phyloP scores from a whole-genome alignment of 2,113 vertebrate genomes.

The Apistogramma diplotaenia region DNA sequence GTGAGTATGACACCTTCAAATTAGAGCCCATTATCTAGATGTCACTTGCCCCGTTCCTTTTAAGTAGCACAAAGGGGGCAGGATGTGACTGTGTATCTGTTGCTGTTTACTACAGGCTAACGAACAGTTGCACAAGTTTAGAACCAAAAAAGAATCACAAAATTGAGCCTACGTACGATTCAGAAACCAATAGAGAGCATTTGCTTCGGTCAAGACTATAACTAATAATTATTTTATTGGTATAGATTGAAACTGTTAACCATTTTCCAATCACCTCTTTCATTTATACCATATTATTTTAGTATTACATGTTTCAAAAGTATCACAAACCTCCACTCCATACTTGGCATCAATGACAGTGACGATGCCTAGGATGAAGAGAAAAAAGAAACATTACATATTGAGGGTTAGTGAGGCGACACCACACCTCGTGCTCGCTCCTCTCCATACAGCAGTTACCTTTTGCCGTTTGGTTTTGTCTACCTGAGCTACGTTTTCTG shows the following conservation, averaged over 20 bases:
- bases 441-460: background rate
- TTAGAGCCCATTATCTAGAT: constrained; percentile 83
- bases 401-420: background rate
- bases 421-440: background rate
- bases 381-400: background rate
- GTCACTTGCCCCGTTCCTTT: constrained; percentile 78
- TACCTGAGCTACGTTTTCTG: constrained; percentile 32
- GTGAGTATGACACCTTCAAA: constrained; percentile 83
- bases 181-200: background rate
- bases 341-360: constrained; percentile 94
- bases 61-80: constrained; percentile 64
- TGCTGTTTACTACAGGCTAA: background rate
- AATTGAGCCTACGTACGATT: background rate
- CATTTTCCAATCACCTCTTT: background rate
- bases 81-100: constrained; percentile 42
- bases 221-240: background rate
- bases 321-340: constrained; percentile 85
- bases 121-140: background rate
- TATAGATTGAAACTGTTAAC: too few relatives aligned
- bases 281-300: background rate
- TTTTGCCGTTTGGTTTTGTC: constrained; percentile 35
- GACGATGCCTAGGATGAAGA: constrained; percentile 81
- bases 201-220: background rate
- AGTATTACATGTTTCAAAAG: background rate
- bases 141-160: background rate